These are phyloP conservation scores for Cristatella mucedo DNA, from an alignment of 2,888 invertebrate species.

Conservation along the genomic window DNA sequence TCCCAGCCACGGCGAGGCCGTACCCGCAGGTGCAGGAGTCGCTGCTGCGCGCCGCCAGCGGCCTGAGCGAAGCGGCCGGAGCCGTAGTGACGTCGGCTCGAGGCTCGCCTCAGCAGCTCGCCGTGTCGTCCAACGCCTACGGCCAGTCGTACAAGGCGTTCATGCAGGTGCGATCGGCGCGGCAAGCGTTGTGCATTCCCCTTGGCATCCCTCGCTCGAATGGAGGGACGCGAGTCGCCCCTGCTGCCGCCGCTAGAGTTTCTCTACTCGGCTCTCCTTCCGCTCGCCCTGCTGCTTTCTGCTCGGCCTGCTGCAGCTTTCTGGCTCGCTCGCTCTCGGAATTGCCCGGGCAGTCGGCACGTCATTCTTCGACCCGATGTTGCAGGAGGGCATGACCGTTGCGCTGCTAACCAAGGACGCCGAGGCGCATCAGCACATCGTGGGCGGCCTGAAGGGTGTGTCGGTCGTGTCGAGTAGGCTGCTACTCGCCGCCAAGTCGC, in stretches of 20 bases:
- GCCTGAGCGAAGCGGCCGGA: constrained; percentile 64
- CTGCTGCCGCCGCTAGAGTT: too few relatives aligned
- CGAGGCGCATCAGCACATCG: constrained; percentile 61
- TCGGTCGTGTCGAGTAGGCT: constrained; percentile 71
- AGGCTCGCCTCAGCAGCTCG: constrained; percentile 52
- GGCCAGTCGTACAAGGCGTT: constrained; percentile 57
- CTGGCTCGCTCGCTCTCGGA: too few relatives aligned
- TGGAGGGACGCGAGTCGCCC: too few relatives aligned
- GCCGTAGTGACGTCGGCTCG: constrained; percentile 62
- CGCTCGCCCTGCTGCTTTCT: too few relatives aligned
- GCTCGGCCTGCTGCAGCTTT: too few relatives aligned
- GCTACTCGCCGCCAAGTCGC: constrained; percentile 68
- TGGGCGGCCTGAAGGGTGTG: constrained; percentile 68
- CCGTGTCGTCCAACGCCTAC: constrained; percentile 59
- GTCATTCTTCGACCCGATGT: too few relatives aligned
- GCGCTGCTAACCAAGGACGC: constrained; percentile 45
- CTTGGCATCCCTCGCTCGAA: neutral
- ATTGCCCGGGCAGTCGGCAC: too few relatives aligned
- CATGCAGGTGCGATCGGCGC: constrained; percentile 51
- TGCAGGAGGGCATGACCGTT: constrained; percentile 28
- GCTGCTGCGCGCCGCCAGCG: constrained; percentile 64
- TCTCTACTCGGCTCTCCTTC: too few relatives aligned
- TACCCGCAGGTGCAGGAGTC: constrained; percentile 60
- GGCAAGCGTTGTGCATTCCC: constrained; percentile 76
- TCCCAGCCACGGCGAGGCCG: constrained; percentile 46